Conservation (phyloP, 1,140 invertebrate species). For the Rhizoglyphus robini region DNA sequence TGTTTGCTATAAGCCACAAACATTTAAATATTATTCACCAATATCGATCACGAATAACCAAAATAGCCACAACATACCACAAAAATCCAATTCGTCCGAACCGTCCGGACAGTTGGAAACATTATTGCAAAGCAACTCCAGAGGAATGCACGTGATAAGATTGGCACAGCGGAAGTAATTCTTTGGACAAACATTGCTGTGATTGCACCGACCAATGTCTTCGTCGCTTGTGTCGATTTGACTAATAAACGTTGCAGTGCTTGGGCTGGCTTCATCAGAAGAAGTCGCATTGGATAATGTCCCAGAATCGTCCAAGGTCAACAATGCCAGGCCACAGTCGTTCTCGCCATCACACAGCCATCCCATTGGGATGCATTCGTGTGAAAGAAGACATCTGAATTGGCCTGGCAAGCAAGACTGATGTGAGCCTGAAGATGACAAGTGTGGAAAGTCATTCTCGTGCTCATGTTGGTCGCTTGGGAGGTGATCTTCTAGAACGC, state of each 20-base stretch:
- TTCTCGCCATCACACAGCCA: conserved; percentile 63
- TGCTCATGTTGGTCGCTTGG: neutral
- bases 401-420: conserved; percentile 62
- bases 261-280: conserved; percentile 43
- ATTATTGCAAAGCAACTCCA: conserved; percentile 36
- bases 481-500: neutral
- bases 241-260: conserved; percentile 35
- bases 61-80: conserved; percentile 26
- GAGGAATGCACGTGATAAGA: conserved; percentile 36
- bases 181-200: conserved; percentile 49
- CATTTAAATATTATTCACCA: conserved; percentile 1
- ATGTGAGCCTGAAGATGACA: neutral
- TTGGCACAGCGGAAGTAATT: conserved; percentile 48
- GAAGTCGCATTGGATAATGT: conserved; percentile 54
- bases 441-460: neutral
- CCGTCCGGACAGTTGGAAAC: conserved; percentile 36
- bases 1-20: conserved; percentile 9
- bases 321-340: conserved; percentile 60
- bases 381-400: conserved; percentile 83
- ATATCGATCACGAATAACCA: conserved; percentile 12
- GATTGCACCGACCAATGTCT: conserved; percentile 64
- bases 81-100: conserved; percentile 37
- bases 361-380: conserved; percentile 54
- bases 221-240: conserved; percentile 37
- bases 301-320: conserved; percentile 92